Conservation (phyloP, 2,888 invertebrate genomes). For the Drosophila aldrichi region DNA sequence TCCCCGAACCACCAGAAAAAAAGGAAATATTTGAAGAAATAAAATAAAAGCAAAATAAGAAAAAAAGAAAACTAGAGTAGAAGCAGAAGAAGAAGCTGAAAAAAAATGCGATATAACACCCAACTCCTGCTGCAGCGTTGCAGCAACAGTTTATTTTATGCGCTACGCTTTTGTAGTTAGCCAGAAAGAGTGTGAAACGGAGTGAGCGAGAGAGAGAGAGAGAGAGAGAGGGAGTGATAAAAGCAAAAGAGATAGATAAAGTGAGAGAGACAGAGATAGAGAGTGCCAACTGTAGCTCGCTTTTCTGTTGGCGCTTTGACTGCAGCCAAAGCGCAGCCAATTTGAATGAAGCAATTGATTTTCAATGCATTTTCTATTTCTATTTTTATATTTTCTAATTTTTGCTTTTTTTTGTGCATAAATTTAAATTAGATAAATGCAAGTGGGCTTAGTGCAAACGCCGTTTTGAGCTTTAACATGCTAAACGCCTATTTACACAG, state of each 20-base stretch:
- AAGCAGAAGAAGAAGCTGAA: slow-evolving; percentile 5
- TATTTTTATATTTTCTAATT: not conserved
- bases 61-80: slow-evolving; percentile 23
- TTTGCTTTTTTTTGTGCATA: not conserved
- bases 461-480: not conserved
- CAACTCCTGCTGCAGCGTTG: slow-evolving; percentile 30
- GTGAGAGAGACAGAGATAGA: not conserved
- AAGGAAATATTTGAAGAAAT: slow-evolving; percentile 58
- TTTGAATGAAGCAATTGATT: slow-evolving; percentile 26
- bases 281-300: not conserved
- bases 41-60: slow-evolving; percentile 59
- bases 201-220: not conserved
- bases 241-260: not conserved
- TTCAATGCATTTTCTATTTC: slow-evolving; percentile 22
- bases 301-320: slow-evolving; percentile 11
- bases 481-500: not conserved
- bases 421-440: slow-evolving; percentile 15
- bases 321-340: slow-evolving; percentile 10
- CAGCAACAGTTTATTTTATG: slow-evolving; percentile 64
- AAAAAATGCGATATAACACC: slow-evolving; percentile 33
- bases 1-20: slow-evolving; percentile 21
- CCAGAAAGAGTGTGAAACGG: not conserved
- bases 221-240: not conserved
- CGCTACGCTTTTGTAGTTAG: slow-evolving; percentile 46
- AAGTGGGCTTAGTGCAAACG: not conserved